Conservation (phyloP, 1,140 invertebrate species). For the Drosophila triauraria region DNA sequence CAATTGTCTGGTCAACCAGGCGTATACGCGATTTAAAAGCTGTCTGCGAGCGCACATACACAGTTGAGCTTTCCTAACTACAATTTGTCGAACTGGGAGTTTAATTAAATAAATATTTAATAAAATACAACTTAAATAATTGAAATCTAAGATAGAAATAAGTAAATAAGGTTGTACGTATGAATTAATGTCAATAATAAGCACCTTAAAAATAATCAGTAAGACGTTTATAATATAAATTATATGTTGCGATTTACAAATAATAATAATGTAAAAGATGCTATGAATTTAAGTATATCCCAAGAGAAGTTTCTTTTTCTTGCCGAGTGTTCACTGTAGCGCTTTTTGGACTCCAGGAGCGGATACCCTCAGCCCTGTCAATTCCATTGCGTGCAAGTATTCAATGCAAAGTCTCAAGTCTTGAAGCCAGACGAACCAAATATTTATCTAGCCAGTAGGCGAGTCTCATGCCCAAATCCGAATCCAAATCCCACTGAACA, state of each 20-base stretch:
- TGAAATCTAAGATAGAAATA: neutral
- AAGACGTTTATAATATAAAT: too few species aligned
- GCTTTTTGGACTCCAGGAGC: too few species aligned
- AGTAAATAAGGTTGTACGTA: neutral
- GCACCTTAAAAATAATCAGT: neutral
- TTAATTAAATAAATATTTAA: neutral
- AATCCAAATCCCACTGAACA: conserved; percentile 43
- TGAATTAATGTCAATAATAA: rapidly evolving
- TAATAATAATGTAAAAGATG: neutral
- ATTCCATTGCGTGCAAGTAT: conserved; percentile 75
- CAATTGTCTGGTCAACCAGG: neutral
- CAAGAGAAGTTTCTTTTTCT: too few species aligned
- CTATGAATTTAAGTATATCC: neutral
- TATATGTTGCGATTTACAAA: too few species aligned
- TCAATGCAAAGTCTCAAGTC: conserved; percentile 35
- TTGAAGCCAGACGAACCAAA: conserved; percentile 38
- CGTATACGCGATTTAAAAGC: conserved; percentile 2
- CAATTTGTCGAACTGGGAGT: neutral
- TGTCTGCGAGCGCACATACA: neutral
- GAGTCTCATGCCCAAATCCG: conserved; percentile 13
- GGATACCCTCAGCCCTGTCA: conserved; percentile 38
- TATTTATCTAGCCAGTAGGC: conserved; percentile 57
- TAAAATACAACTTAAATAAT: too few species aligned
- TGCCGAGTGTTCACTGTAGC: neutral
- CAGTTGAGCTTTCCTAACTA: neutral